These are phyloP conservation scores for Meda fulgida DNA, from an alignment of 2,797 vertebrate genomes.

Conservation along the genomic window DNA sequence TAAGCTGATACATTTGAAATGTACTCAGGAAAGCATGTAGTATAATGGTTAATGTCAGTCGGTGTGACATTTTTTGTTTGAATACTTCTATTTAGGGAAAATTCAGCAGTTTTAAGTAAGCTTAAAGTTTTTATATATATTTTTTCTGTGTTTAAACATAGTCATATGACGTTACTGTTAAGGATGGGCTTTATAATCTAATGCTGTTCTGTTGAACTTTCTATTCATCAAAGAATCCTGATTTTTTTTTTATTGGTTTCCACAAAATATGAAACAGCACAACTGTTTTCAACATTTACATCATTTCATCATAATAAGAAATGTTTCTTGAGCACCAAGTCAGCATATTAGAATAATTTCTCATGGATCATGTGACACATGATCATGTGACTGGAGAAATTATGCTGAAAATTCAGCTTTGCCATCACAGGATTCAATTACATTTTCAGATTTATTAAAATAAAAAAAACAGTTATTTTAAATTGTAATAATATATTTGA, in stretches of 20 bases:
- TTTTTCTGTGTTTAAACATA: too few species aligned
- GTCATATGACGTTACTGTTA: not conserved
- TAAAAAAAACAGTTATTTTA: not conserved
- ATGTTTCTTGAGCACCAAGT: not conserved
- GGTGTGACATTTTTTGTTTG: not conserved
- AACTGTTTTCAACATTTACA: not conserved
- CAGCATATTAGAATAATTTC: not conserved
- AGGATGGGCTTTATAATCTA: not conserved
- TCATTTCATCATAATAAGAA: not conserved
- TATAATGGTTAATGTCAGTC: not conserved
- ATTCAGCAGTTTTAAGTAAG: not conserved
- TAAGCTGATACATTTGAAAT: conserved; percentile 1
- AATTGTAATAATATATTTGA: not conserved
- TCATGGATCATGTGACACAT: not conserved
- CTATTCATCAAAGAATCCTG: not conserved
- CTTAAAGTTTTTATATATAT: too few species aligned
- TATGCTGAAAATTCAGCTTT: not conserved
- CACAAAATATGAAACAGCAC: not conserved
- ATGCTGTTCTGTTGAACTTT: not conserved
- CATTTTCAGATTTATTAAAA: not conserved
- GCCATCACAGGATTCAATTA: not conserved
- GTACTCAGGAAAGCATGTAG: not conserved
- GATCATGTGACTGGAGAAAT: too few species aligned
- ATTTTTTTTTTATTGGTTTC: not conserved
- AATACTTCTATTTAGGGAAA: not conserved